Evolutionary conservation across 1,140 invertebrate genomes (phyloP).

Genomic region (Drosophila orosa): DNA sequence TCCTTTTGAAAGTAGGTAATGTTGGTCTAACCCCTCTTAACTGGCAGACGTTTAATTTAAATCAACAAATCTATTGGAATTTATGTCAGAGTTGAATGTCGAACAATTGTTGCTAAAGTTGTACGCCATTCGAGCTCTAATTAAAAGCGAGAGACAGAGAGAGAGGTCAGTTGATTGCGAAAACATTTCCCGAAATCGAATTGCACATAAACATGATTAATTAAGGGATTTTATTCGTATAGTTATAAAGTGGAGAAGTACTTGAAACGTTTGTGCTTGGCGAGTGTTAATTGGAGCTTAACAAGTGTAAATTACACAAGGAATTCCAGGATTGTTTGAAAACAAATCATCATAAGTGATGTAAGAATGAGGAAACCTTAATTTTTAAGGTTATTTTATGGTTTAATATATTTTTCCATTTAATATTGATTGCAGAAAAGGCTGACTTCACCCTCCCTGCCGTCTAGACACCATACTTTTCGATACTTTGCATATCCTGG

Average conservation of each 20-base stretch:
- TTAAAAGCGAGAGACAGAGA: constrained; percentile 1
- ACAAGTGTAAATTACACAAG: neutral
- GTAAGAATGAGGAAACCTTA: too few relatives aligned
- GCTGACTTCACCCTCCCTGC: neutral
- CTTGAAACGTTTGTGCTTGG: neutral
- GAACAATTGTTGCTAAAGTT: constrained; percentile 16
- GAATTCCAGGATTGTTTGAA: neutral
- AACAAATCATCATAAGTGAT: neutral
- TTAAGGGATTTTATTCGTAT: neutral
- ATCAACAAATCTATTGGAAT: constrained; percentile 32
- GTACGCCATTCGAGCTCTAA: constrained; percentile 3
- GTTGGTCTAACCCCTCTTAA: constrained; percentile 4
- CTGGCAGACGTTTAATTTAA: constrained; percentile 24
- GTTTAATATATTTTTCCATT: too few relatives aligned
- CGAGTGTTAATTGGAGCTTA: constrained; percentile 1
- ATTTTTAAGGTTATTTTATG: too few relatives aligned
- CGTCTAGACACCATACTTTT: constrained; percentile 37
- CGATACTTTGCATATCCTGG: constrained; percentile 43
- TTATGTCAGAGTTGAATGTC: constrained; percentile 28
- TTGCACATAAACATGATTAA: constrained; percentile 8
- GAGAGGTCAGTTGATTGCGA: neutral
- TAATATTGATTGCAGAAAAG: neutral
- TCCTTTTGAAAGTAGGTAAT: constrained; percentile 14
- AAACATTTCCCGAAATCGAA: constrained; percentile 10
- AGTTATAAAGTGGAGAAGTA: neutral